A percentile compares a stretch with the other conserved stretches of the same genome.
These are phyloP conservation scores for Erythrocebus patas DNA, from an alignment of 2,113 vertebrate genomes.

Conservation along the genomic window DNA sequence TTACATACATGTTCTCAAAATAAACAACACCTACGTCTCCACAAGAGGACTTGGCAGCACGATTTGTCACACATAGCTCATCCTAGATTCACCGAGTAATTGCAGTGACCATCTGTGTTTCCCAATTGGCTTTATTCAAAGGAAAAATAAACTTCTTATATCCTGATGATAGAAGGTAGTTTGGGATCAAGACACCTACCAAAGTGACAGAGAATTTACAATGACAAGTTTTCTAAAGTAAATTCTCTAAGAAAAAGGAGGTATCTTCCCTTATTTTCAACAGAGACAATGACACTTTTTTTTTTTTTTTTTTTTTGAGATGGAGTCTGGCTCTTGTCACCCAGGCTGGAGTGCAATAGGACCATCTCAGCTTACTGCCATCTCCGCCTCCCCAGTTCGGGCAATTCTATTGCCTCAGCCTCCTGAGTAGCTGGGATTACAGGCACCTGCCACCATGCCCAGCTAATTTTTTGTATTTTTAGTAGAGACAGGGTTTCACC, in stretches of 20 bases:
- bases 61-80: background rate
- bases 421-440: too few relatives aligned
- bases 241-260: background rate
- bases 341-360: too few relatives aligned
- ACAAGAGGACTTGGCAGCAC: background rate
- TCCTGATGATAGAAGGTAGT: background rate
- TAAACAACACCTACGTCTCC: background rate
- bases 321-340: too few relatives aligned
- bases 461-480: too few relatives aligned
- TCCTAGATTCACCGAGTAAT: background rate
- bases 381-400: too few relatives aligned
- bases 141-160: background rate
- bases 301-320: too few relatives aligned
- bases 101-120: background rate
- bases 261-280: background rate
- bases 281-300: background rate
- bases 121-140: background rate
- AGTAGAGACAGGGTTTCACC: too few relatives aligned
- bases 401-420: too few relatives aligned
- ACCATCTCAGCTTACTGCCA: too few relatives aligned
- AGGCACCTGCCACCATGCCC: rapidly evolving
- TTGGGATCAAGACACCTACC: background rate
- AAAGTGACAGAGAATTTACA: background rate
- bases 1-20: background rate
- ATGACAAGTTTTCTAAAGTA: background rate